A percentile compares a stretch with the other conserved stretches of the same genome.
Conservation (phyloP, 2,797 vertebrate species). For the Vireo griseus region DNA sequence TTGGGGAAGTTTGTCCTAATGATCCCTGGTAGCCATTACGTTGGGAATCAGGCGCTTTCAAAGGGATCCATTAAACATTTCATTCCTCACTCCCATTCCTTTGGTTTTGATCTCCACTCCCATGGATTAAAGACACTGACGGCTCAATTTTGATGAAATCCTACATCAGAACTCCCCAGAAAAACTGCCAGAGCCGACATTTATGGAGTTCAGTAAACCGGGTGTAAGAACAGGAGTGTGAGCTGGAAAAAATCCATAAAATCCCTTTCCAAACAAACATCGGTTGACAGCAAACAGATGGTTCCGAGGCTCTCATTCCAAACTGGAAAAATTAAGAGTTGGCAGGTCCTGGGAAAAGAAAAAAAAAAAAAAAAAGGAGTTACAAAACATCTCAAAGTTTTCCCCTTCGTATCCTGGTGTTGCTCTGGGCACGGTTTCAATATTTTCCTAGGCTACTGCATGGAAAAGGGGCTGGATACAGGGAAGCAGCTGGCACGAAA, state of each 20-base stretch:
- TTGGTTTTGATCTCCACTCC: constrained; percentile 40
- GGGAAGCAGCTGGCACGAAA: constrained; percentile 67
- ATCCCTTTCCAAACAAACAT: constrained; percentile 75
- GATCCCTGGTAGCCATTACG: constrained; percentile 46
- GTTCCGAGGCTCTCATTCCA: constrained; percentile 67
- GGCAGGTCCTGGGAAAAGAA: constrained; percentile 63
- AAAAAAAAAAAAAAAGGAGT: constrained; percentile 64
- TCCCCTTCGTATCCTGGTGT: constrained; percentile 66
- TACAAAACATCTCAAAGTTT: constrained; percentile 73
- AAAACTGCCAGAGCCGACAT: constrained; percentile 65
- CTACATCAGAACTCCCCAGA: constrained; percentile 66
- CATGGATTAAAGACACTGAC: constrained; percentile 71
- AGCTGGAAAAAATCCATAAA: constrained; percentile 70
- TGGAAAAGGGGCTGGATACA: constrained; percentile 64
- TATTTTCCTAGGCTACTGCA: constrained; percentile 75
- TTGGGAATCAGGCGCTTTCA: not conserved
- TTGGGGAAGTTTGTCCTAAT: not conserved
- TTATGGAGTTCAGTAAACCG: constrained; percentile 71
- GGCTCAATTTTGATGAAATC: constrained; percentile 73
- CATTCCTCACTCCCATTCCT: not conserved
- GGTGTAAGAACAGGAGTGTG: constrained; percentile 73
- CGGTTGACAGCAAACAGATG: constrained; percentile 77
- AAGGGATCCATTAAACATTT: not conserved
- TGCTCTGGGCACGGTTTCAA: constrained; percentile 75
- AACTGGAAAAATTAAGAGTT: constrained; percentile 76